Conservation (phyloP, 23 tunicate genomes). For the Styela clava region DNA sequence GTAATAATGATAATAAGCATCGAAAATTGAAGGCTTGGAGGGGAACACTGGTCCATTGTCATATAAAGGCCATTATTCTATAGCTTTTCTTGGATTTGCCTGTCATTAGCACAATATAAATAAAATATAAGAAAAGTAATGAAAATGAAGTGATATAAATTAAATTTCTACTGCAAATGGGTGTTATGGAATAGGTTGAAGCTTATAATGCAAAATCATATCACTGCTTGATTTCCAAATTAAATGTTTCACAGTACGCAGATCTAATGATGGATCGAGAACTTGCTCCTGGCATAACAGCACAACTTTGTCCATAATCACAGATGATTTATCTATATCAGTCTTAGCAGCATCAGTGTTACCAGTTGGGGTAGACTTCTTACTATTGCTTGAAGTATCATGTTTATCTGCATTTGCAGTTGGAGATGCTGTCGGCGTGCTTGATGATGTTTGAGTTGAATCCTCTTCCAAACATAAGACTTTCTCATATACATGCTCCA, state of each 20-base stretch:
- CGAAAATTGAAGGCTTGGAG: no score
- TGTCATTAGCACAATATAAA: no score
- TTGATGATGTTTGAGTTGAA: conserved; percentile 27
- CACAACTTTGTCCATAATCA: conserved; percentile 57
- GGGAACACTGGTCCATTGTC: no score
- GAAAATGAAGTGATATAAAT: no score
- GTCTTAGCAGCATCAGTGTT: conserved; percentile 31
- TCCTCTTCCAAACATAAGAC: conserved; percentile 47
- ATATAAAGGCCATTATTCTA: no score
- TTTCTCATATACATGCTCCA: conserved; percentile 95
- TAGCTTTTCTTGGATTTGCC: no score
- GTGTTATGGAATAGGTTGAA: background rate
- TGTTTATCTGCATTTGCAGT: conserved; percentile 6
- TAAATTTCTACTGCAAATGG: no score
- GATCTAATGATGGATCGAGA: conserved; percentile 77
- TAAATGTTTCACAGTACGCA: conserved; percentile 89
- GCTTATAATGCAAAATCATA: conserved; percentile 54
- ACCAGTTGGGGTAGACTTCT: conserved; percentile 5
- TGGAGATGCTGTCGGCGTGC: conserved; percentile 18
- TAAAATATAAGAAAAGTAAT: no score
- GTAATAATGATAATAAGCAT: no score
- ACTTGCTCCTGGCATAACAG: conserved; percentile 76
- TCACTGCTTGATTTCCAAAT: conserved; percentile 78
- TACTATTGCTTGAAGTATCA: background rate
- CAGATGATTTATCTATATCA: conserved; percentile 10